Conservation (phyloP, 2,113 vertebrate species). For the Astur gentilis region DNA sequence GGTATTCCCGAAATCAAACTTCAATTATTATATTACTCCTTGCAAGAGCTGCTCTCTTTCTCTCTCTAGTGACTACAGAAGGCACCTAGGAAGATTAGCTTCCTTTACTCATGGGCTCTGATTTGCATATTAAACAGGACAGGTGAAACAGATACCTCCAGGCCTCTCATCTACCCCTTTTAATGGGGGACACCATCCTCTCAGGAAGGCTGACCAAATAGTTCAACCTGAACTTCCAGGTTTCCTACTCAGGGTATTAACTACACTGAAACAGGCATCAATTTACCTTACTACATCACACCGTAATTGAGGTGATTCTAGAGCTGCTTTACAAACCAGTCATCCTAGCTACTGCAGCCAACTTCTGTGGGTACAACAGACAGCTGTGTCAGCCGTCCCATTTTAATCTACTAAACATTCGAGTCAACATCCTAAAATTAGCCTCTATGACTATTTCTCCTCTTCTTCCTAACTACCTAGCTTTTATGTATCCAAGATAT, state of each 20-base stretch:
- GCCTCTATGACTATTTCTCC: not conserved
- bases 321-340: not conserved
- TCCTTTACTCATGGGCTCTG: not conserved
- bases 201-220: not conserved
- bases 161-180: not conserved
- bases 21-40: not conserved
- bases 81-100: not conserved
- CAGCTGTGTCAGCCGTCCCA: not conserved
- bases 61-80: not conserved
- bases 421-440: conserved; percentile 52
- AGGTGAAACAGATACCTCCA: not conserved
- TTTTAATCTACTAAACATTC: not conserved
- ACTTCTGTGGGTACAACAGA: not conserved
- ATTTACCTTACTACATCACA: not conserved
- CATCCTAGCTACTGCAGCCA: not conserved
- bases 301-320: not conserved
- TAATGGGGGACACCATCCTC: rapidly evolving
- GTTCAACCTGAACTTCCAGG: not conserved
- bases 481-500: not conserved
- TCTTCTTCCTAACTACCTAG: not conserved
- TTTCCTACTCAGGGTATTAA: not conserved
- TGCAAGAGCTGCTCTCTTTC: not conserved
- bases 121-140: not conserved
- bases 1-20: not conserved
- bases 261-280: not conserved